A percentile compares a stretch with the other conserved stretches of the same genome.
Evolutionary conservation across 1,140 invertebrate species (phyloP).

Genomic region (Panonychus citri): DNA sequence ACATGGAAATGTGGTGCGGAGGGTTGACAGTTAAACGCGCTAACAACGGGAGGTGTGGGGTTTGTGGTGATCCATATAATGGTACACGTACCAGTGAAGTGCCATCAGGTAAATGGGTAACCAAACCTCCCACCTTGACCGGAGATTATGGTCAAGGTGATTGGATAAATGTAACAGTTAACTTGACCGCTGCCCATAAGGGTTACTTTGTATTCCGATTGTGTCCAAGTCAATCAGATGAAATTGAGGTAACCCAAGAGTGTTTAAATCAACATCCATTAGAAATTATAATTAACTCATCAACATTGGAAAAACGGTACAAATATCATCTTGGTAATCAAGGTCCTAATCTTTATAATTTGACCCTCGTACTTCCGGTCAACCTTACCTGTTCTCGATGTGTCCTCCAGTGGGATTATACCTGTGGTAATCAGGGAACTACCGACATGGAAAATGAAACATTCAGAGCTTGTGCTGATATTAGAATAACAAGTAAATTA

Average conservation of each 20-base stretch:
- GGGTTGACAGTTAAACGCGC: constrained; percentile 38
- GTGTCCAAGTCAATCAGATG: constrained; percentile 29
- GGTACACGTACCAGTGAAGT: constrained; percentile 58
- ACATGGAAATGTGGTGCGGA: constrained; percentile 68
- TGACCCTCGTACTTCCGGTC: constrained; percentile 14
- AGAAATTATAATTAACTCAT: neutral
- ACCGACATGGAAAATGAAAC: constrained; percentile 39
- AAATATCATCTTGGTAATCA: neutral
- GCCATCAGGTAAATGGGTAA: constrained; percentile 24
- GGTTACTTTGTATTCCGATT: constrained; percentile 54
- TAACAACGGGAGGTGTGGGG: constrained; percentile 58
- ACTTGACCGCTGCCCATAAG: constrained; percentile 16
- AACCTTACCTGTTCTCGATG: constrained; percentile 19
- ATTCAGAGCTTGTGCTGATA: constrained; percentile 60
- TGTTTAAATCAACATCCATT: constrained; percentile 22
- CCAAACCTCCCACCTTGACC: constrained; percentile 38
- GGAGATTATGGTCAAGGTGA: constrained; percentile 54
- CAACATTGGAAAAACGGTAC: neutral
- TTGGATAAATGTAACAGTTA: constrained; percentile 25
- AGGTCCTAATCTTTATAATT: no score
- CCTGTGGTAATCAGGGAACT: constrained; percentile 39
- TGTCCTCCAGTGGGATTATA: constrained; percentile 21
- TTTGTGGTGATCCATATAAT: constrained; percentile 60
- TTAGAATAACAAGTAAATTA: no score
- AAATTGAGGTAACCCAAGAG: constrained; percentile 18